Conservation (phyloP, 2,113 vertebrate genomes). For the Arizona elegans region DNA sequence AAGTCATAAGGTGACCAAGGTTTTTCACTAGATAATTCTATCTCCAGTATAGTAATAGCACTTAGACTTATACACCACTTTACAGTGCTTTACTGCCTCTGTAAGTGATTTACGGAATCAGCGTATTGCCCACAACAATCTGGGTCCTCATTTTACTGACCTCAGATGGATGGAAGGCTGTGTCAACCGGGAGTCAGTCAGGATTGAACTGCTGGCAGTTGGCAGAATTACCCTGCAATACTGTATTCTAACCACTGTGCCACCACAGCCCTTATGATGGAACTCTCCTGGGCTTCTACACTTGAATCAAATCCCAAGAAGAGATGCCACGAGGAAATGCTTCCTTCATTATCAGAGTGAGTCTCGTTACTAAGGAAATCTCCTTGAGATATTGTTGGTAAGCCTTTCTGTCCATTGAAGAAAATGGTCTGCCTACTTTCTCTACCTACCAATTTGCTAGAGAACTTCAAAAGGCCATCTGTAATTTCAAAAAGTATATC, state of each 20-base stretch:
- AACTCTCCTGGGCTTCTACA: background rate
- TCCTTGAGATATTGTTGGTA: background rate
- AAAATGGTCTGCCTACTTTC: background rate
- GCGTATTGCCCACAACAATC: too few species aligned
- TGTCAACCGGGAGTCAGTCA: too few species aligned
- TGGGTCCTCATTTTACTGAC: too few species aligned
- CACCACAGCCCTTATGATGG: background rate
- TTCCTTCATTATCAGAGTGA: background rate
- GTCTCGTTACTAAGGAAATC: background rate
- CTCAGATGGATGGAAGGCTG: too few species aligned
- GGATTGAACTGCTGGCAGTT: too few species aligned
- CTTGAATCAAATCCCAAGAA: background rate
- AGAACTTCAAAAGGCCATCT: background rate
- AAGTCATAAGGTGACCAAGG: background rate
- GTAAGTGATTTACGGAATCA: too few species aligned
- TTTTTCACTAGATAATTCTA: background rate
- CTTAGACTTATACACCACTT: background rate
- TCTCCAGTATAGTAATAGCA: background rate
- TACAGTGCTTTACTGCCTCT: too few species aligned
- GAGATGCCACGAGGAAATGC: background rate
- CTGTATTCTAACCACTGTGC: too few species aligned
- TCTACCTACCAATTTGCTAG: background rate
- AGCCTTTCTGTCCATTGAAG: background rate
- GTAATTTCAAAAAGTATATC: background rate
- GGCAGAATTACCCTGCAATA: too few species aligned